A percentile compares a stretch with the other conserved stretches of the same genome.
phyloP scores from a whole-genome alignment of 2,888 invertebrate species.

The Erannis defoliaria region DNA sequence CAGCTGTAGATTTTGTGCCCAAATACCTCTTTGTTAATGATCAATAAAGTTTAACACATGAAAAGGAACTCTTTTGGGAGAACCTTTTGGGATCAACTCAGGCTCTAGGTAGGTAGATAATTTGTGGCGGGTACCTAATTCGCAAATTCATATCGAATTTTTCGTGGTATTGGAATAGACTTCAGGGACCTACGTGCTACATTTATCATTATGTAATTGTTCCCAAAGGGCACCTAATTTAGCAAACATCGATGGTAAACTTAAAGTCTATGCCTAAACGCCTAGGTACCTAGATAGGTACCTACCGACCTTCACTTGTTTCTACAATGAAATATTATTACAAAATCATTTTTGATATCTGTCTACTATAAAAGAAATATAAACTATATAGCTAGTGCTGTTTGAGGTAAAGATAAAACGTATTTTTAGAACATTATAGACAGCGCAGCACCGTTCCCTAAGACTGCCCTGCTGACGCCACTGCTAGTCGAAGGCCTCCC shows the following conservation, averaged over 20 bases:
- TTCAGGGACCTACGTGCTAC: not conserved
- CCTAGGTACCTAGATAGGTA: too few relatives aligned
- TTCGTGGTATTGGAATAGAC: conserved; percentile 4
- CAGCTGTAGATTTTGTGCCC: not conserved
- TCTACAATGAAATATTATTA: too few relatives aligned
- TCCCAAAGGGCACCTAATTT: not conserved
- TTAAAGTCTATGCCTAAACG: too few relatives aligned
- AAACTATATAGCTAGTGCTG: too few relatives aligned
- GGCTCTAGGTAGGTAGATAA: not conserved
- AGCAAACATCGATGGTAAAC: not conserved
- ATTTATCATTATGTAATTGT: conserved; percentile 1
- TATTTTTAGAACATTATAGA: too few relatives aligned
- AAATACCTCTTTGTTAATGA: not conserved
- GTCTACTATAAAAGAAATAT: too few relatives aligned
- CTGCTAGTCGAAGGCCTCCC: too few relatives aligned
- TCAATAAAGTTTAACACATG: not conserved
- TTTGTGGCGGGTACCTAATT: conserved; percentile 5
- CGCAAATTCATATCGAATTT: conserved; percentile 1
- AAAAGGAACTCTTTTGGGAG: conserved; percentile 6
- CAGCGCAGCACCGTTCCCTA: too few relatives aligned
- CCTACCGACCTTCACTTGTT: too few relatives aligned
- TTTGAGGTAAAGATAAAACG: too few relatives aligned
- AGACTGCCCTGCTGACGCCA: too few relatives aligned
- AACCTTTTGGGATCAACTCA: conserved; percentile 12
- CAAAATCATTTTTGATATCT: too few relatives aligned